These are phyloP conservation scores for Tauraco erythrolophus DNA, from an alignment of 2,113 vertebrate species.

Conservation along the genomic window DNA sequence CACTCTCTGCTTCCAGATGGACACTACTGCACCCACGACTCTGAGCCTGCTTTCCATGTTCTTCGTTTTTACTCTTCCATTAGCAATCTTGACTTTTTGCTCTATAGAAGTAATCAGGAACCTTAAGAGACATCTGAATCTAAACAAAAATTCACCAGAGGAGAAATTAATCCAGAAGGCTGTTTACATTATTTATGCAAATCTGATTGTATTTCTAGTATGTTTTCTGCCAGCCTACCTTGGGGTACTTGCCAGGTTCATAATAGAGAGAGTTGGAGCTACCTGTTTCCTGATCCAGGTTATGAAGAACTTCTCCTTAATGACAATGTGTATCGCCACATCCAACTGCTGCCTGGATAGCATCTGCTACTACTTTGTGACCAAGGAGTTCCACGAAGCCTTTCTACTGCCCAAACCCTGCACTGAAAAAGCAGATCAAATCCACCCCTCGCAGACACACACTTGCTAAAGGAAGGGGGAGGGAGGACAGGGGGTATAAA, in stretches of 20 bases:
- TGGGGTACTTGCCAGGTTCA: background rate
- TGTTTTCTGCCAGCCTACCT: slow-evolving; percentile 76
- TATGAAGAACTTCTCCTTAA: background rate
- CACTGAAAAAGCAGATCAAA: background rate
- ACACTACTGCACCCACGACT: fast-evolving
- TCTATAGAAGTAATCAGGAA: slow-evolving; percentile 58
- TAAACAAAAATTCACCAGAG: background rate
- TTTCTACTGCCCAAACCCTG: background rate
- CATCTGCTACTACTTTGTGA: slow-evolving; percentile 78
- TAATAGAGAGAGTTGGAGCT: fast-evolving
- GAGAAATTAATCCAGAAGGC: slow-evolving; percentile 46
- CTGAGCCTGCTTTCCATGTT: background rate
- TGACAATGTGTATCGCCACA: slow-evolving; percentile 33
- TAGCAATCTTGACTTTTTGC: slow-evolving; percentile 71
- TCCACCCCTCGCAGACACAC: background rate
- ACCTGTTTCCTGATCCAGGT: background rate
- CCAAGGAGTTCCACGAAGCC: slow-evolving; percentile 70
- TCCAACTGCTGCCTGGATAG: slow-evolving; percentile 80
- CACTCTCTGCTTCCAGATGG: slow-evolving; percentile 36
- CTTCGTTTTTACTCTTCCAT: slow-evolving; percentile 63
- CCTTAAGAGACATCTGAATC: slow-evolving; percentile 43
- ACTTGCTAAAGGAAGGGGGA: background rate
- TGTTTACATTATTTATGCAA: slow-evolving; percentile 67
- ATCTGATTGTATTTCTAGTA: slow-evolving; percentile 73
- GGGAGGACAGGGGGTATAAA: fast-evolving